These are phyloP conservation scores for Brachynemurus nebulosus DNA, from an alignment of 2,888 invertebrate species.

Conservation along the genomic window DNA sequence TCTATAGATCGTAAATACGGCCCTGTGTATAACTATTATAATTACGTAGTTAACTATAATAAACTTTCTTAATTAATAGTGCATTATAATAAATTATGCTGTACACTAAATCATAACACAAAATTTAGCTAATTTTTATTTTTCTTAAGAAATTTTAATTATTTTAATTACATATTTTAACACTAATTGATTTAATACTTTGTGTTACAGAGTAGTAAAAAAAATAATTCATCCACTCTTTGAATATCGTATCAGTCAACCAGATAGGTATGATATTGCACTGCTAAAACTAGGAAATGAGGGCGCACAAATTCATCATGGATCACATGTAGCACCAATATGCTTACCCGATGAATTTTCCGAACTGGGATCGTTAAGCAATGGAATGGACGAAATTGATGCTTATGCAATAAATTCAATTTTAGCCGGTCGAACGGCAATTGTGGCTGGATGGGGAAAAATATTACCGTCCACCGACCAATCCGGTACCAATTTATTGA, in stretches of 20 bases:
- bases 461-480: slow-evolving; percentile 57
- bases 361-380: slow-evolving; percentile 22
- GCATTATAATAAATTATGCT: too few species aligned
- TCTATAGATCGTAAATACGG: too few species aligned
- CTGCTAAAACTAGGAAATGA: slow-evolving; percentile 46
- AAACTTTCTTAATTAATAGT: too few species aligned
- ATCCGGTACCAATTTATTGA: slow-evolving; percentile 64
- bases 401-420: slow-evolving; percentile 27
- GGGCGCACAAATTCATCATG: slow-evolving; percentile 36
- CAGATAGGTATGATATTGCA: slow-evolving; percentile 69
- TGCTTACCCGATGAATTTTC: slow-evolving; percentile 45
- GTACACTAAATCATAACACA: too few species aligned
- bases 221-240: slow-evolving; percentile 70
- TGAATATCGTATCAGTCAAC: slow-evolving; percentile 67
- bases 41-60: too few species aligned
- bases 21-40: too few species aligned
- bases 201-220: slow-evolving; percentile 41
- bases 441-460: slow-evolving; percentile 77
- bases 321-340: slow-evolving; percentile 57
- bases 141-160: too few species aligned
- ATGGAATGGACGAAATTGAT: slow-evolving; percentile 25
- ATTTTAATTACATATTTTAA: too few species aligned
- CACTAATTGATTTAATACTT: too few species aligned
- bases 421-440: slow-evolving; percentile 40
- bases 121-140: too few species aligned